phyloP scores from a whole-genome alignment of 2,113 vertebrate species.

The Nannospalax galili region DNA sequence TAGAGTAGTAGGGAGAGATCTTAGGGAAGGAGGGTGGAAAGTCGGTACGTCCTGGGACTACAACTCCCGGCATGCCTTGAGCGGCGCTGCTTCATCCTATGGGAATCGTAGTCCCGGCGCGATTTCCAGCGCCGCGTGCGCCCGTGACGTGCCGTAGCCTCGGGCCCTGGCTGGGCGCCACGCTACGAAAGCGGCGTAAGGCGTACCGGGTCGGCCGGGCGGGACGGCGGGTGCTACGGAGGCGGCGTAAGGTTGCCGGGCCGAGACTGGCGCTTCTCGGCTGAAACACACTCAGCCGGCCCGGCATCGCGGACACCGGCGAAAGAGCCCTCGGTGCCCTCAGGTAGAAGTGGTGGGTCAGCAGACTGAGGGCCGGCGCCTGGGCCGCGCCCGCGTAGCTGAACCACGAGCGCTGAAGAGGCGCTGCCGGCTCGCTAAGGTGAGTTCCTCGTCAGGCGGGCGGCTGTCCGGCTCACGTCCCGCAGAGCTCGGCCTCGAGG shows the following conservation, averaged over 20 bases:
- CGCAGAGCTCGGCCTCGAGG: background rate
- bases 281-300: constrained; percentile 47
- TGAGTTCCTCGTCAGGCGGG: constrained; percentile 54
- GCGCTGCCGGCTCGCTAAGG: constrained; percentile 69
- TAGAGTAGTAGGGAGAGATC: too few species aligned
- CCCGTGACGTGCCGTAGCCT: constrained; percentile 70
- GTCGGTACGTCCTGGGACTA: background rate
- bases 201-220: constrained; percentile 42
- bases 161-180: constrained; percentile 56
- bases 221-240: background rate
- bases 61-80: constrained; percentile 45
- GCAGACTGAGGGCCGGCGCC: background rate
- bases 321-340: constrained; percentile 6
- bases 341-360: constrained; percentile 50
- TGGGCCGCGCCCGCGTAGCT: constrained; percentile 24
- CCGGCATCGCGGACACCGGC: constrained; percentile 1
- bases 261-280: constrained; percentile 34
- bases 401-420: constrained; percentile 36
- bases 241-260: constrained; percentile 40
- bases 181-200: constrained; percentile 81
- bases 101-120: constrained; percentile 79
- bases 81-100: constrained; percentile 40
- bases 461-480: background rate
- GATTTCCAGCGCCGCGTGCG: constrained; percentile 78
- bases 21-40: background rate